Base-by-base conservation (phyloP, 2,888 invertebrate genomes). In the Caenorhabditis sp. region DNA sequence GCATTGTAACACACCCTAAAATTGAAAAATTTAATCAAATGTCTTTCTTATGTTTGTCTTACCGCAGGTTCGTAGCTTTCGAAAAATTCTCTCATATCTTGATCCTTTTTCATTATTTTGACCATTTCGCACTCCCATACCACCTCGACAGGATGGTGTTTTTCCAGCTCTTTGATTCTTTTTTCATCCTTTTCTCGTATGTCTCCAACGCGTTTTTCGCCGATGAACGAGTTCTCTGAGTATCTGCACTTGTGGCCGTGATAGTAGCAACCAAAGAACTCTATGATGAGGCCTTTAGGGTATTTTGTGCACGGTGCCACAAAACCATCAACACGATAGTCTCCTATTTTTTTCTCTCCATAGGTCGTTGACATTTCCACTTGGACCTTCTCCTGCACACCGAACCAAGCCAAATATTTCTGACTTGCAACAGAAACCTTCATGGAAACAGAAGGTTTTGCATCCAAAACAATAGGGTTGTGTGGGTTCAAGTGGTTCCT, bases 261-360 rank as follows among this genome's bases (percentile, higher is more conserved):
- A 13, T 9, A 41, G 15, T 56, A 56, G 27, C 55, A 56, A 3
- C 55, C 55, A 27, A 32, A 20, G 13, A 32, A 52, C 11, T 74
- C 74, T 13, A 76, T 62, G n/a, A 39, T 50, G 15, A 55, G 22
- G 32, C 75, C 75, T n/a, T 58, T 15, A 2, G 63, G 70, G 39
- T 76, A 70, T 35, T 70, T 62, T 32, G 35, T 48, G 27, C 75
- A 76, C 7, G 70, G 63, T 17, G 52, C 41, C 11, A 76, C 63
- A 39, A 62, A 76, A 2, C 75, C 75, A 22, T 76, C 75, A 4
- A 58, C 56, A 1, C 30, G 41, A 13, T 26, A 41, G 2, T 20
- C 43, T 1, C 8, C 41, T 17, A 56, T 41, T 15, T 56, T 56
- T 17, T 43, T 3, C 30, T 56, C 43, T 7, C 56, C 56, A 20